Evolutionary conservation across 2,888 invertebrate species (phyloP).

Genomic region (Chaitophorus viminalis): DNA sequence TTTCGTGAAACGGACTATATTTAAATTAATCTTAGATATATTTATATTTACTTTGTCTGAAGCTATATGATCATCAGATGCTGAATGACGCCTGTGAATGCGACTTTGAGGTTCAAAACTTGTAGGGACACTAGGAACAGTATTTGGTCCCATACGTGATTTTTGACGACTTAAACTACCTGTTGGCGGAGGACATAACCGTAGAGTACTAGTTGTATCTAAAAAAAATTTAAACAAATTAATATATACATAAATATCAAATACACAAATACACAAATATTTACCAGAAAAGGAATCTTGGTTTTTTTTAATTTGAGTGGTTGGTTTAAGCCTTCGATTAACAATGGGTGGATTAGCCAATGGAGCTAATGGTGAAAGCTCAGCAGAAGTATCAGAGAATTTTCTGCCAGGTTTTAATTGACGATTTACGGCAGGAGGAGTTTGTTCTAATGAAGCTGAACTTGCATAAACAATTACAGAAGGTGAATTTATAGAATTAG

Average conservation of each 20-base stretch:
- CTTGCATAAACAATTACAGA: slow-evolving; percentile 69
- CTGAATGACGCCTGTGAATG: slow-evolving; percentile 63
- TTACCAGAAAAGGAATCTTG: slow-evolving; percentile 50
- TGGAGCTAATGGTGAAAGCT: slow-evolving; percentile 67
- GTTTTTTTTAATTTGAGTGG: slow-evolving; percentile 63
- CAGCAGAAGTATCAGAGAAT: slow-evolving; percentile 69
- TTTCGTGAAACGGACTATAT: no score
- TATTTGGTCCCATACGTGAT: slow-evolving; percentile 71
- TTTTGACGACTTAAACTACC: slow-evolving; percentile 65
- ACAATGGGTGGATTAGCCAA: slow-evolving; percentile 66
- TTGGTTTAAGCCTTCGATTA: slow-evolving; percentile 68
- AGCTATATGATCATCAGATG: slow-evolving; percentile 62
- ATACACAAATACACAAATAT: background rate
- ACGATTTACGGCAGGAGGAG: slow-evolving; percentile 82
- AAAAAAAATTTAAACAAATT: background rate
- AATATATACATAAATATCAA: background rate
- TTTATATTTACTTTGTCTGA: slow-evolving; percentile 50
- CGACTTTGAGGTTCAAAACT: slow-evolving; percentile 57
- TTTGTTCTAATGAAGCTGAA: slow-evolving; percentile 64
- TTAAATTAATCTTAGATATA: no score
- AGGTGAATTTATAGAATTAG: slow-evolving; percentile 69
- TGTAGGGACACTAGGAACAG: slow-evolving; percentile 71
- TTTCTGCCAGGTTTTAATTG: slow-evolving; percentile 80
- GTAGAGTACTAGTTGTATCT: slow-evolving; percentile 64
- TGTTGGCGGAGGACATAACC: slow-evolving; percentile 67